phyloP scores from a whole-genome alignment of 2,797 vertebrate genomes.

The Poecile montanus region DNA sequence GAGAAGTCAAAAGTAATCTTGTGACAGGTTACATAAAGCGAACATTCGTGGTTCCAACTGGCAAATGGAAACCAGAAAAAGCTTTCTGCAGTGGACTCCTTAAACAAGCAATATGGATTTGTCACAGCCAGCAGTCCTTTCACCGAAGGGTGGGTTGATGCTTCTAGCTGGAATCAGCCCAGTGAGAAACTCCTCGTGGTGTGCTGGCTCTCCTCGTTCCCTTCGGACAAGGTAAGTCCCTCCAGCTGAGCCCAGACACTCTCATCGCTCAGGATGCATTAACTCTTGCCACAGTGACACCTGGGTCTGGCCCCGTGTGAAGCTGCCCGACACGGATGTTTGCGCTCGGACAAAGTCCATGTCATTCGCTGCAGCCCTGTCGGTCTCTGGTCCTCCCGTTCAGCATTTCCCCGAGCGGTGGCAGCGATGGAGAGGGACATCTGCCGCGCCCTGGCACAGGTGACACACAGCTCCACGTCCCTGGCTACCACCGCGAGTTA shows the following conservation, averaged over 20 bases:
- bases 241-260: not conserved
- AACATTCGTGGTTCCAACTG: not conserved
- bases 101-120: not conserved
- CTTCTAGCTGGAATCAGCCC: not conserved
- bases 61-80: not conserved
- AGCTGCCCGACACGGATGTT: not conserved
- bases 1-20: conserved; percentile 4
- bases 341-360: fast-evolving
- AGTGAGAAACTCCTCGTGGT: not conserved
- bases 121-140: not conserved
- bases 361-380: fast-evolving
- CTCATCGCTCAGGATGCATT: not conserved
- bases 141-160: not conserved
- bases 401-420: fast-evolving
- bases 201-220: not conserved
- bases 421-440: not conserved
- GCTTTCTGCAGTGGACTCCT: not conserved
- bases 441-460: not conserved
- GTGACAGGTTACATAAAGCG: conserved; percentile 1
- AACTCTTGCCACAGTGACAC: not conserved
- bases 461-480: fast-evolving
- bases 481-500: fast-evolving
- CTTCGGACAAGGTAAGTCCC: not conserved
- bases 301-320: fast-evolving
- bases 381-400: not conserved